Conservation (phyloP, 2,797 vertebrate species). For the Menidia menidia region DNA sequence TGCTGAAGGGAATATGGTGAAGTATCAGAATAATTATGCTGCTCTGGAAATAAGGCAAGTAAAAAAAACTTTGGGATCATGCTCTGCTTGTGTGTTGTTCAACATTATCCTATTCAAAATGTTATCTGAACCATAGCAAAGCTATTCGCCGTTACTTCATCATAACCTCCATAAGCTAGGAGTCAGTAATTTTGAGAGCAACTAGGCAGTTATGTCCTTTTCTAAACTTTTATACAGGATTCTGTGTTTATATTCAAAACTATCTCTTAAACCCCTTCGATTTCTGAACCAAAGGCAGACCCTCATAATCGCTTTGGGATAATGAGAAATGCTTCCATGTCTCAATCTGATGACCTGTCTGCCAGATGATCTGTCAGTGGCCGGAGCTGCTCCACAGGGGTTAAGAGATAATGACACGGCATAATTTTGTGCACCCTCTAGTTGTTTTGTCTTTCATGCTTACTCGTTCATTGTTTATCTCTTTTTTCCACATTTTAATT, state of each 20-base stretch:
- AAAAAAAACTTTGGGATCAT: background rate
- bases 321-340: background rate
- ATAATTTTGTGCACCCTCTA: background rate
- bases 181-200: background rate
- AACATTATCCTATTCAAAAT: slow-evolving; percentile 5
- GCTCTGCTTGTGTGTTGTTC: background rate
- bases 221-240: too few species aligned
- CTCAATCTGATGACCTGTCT: background rate
- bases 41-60: slow-evolving; percentile 25
- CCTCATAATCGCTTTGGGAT: background rate
- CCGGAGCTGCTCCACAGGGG: background rate
- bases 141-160: background rate
- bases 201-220: background rate
- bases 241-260: background rate
- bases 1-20: slow-evolving; percentile 53
- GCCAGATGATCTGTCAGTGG: slow-evolving; percentile 7
- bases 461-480: background rate
- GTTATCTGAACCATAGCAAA: background rate
- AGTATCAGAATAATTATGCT: slow-evolving; percentile 47
- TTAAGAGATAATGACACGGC: background rate
- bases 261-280: background rate
- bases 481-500: background rate
- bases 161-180: background rate
- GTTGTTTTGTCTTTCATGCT: background rate
- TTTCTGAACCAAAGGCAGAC: background rate